Evolutionary conservation across 2,888 invertebrate genomes (phyloP), one percentile per base, ranked within the genome.

Genomic region (Cephonodes hylas): DNA sequence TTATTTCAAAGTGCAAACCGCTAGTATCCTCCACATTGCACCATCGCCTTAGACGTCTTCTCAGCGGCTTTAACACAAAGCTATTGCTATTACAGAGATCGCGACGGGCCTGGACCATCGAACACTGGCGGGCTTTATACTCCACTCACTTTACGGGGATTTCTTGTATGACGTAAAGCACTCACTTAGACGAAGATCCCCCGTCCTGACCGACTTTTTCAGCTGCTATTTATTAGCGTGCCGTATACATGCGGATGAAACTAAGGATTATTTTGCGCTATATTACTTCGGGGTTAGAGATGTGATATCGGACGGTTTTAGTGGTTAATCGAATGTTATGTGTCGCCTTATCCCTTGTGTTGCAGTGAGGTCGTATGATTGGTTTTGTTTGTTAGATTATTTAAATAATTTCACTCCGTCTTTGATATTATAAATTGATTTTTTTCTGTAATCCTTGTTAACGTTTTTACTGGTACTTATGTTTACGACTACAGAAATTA

Each of bases 161-260:
- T 91, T 91, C 87, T 87, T 90, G 90, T 91, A 91, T 92, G 91
- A 91, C 91, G 91, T 90, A 90, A 89, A 90, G 86, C 89, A 91
- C 91, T 91, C 89, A 88, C 85, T 88, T 88, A 88, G 83, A 74
- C 74, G 81, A 76, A 75, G 76, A 71, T 71, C 74, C 75, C n/a
- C 69, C 76, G 75, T 82, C 72, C 80, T 86, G 89, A 86, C 89
- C 89, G 89, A 89, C 80, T 89, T 91, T 90, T 88, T 89, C 86
- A 82, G 79, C 74, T 78, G 76, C 82, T 86, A 88, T 90, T 89
- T 90, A 90, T 90, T 88, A 89, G 84, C 85, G 86, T 87, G 85
- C 84, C n/a, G n/a, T n/a, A n/a, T n/a, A 85, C 85, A 85, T 74
- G 81, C 80, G 85, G 86, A 84, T 83, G 83, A 83, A 77, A 70